Conservation (phyloP, 2,888 invertebrate species). For the Caprella mutica region DNA sequence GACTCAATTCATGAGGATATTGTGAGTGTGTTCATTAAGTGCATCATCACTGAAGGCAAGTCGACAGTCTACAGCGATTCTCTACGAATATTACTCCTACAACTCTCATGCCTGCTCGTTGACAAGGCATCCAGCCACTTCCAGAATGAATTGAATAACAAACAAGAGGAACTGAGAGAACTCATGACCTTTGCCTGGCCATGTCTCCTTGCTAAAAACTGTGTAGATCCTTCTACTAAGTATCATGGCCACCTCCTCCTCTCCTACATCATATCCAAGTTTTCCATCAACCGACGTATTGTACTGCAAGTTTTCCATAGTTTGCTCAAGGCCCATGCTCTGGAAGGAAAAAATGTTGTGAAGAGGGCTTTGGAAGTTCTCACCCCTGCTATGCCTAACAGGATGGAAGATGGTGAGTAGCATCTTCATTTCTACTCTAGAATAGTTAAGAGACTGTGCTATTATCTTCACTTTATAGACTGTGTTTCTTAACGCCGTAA, state of each 20-base stretch:
- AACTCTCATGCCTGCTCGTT: slow-evolving; percentile 85
- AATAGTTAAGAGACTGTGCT: neutral
- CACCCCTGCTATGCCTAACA: slow-evolving; percentile 86
- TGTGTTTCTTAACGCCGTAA: neutral
- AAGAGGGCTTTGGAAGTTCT: slow-evolving; percentile 90
- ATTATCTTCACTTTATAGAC: neutral
- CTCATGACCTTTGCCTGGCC: slow-evolving; percentile 99
- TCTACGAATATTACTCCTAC: slow-evolving; percentile 82
- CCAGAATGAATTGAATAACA: slow-evolving; percentile 89
- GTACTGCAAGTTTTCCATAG: slow-evolving; percentile 64
- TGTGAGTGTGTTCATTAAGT: slow-evolving; percentile 85
- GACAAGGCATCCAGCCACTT: slow-evolving; percentile 94
- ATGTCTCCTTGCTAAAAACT: slow-evolving; percentile 82
- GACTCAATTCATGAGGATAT: slow-evolving; percentile 69
- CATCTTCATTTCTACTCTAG: neutral
- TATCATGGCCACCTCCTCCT: slow-evolving; percentile 93
- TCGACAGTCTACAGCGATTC: slow-evolving; percentile 79
- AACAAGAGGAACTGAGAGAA: slow-evolving; percentile 77
- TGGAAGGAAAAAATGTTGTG: slow-evolving; percentile 87
- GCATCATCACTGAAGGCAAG: slow-evolving; percentile 79
- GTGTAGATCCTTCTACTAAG: slow-evolving; percentile 89
- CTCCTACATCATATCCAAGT: slow-evolving; percentile 93
- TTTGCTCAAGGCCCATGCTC: slow-evolving; percentile 66
- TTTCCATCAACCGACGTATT: slow-evolving; percentile 93
- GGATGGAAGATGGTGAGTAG: slow-evolving; percentile 69